Percentiles rank a stretch among this genome's conserved stretches.
These are phyloP conservation scores for Aspidapion aeneum DNA, from an alignment of 2,888 invertebrate species.

Conservation along the genomic window DNA sequence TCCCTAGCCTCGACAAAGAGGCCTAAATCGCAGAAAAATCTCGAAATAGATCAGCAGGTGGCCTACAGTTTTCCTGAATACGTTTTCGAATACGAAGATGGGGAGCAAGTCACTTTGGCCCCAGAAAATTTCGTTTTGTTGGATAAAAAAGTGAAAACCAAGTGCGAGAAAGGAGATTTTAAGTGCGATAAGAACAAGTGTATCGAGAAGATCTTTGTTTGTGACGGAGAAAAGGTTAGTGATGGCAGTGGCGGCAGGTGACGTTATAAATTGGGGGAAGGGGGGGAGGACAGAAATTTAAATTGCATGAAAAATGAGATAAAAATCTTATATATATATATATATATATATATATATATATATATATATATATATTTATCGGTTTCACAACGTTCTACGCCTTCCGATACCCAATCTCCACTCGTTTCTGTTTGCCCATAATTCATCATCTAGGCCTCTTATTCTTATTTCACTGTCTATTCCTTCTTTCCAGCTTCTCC, in stretches of 20 bases:
- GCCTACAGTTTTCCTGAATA: slow-evolving; percentile 35
- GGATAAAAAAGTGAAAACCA: slow-evolving; percentile 17
- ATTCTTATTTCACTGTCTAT: no score
- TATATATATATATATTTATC: no score
- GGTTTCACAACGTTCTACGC: no score
- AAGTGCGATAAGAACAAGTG: slow-evolving; percentile 50
- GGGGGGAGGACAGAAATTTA: no score
- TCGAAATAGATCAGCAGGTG: background rate
- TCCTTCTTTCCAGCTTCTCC: no score
- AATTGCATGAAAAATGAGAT: no score
- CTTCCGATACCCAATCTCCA: no score
- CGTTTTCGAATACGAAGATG: slow-evolving; percentile 41
- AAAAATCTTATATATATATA: no score
- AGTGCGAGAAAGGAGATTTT: slow-evolving; percentile 46
- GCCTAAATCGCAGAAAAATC: background rate
- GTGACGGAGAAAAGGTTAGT: slow-evolving; percentile 54
- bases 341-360: no score
- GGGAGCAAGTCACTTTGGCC: slow-evolving; percentile 32
- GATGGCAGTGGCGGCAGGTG: background rate
- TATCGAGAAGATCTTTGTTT: slow-evolving; percentile 53
- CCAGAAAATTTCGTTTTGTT: slow-evolving; percentile 30
- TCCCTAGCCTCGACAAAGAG: background rate
- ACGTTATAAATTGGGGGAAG: no score
- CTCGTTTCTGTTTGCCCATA: no score
- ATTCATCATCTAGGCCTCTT: no score